Evolutionary conservation across 2,113 vertebrate species (phyloP), one percentile per base, ranked within the genome.

Genomic region (Mungos mungo): DNA sequence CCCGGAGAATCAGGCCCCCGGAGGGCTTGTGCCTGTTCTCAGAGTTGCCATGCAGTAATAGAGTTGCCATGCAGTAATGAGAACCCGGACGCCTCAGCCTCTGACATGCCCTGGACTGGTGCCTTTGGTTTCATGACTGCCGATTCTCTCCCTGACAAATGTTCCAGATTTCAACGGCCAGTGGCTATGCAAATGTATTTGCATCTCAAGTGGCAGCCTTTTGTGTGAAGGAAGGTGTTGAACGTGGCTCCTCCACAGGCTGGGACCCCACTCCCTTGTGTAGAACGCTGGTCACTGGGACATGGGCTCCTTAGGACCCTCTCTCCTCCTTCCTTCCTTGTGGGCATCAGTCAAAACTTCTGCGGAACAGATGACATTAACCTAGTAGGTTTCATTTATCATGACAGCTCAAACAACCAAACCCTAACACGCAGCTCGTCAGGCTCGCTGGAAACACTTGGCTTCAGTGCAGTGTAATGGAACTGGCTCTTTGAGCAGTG

Each of bases 381-480:
- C 72, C 76, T 16, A n/a, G 77, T 35, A 50, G 76, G 45, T 90
- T 80, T 95, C 68, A 6, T 47, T 69, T 86, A 71, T 86, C 47
- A 19, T 25, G 69, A 72, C 65, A 68, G 84, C 79, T 93, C 92
- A 87, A 65, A 91, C 57, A n/a, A 72, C 4, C 74, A 87, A 88
- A 50, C 25, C 79, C 89, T 21, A 23, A 38, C 25, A 1, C 3
- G 63, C 82, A 80, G 57, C 47, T 2, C 45, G 15, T 50, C 47
- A 27, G 38, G 86, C 74, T 83, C 69, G 92, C 88, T 80, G 92
- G 89, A 77, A 81, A 85, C 47, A 35, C 35, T 95, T 88, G 97
- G 92, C 94, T 23, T 50, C 4, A 0, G 9, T 19, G 69, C 41
- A 18, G 27, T 19, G 14, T 41, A 31, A 90, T 23, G 81, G 52